phyloP scores from a whole-genome alignment of 2,113 vertebrate genomes.

The Tyrannus savana region DNA sequence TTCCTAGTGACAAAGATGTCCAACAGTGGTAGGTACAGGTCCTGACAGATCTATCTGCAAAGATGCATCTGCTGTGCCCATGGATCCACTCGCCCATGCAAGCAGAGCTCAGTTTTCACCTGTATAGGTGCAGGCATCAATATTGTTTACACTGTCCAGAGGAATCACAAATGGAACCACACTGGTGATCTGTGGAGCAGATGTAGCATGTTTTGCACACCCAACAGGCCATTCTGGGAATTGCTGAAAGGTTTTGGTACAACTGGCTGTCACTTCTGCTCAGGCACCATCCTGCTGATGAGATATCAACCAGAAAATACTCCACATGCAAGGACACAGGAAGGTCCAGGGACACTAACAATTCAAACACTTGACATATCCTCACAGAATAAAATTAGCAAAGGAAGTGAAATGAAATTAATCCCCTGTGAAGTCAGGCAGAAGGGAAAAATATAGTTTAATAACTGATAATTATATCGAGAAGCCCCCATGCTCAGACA shows the following conservation, averaged over 20 bases:
- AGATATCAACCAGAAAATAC: neutral
- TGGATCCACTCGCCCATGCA: neutral
- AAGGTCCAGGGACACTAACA: neutral
- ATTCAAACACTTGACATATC: neutral
- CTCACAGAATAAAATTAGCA: conserved; percentile 5
- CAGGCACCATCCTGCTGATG: neutral
- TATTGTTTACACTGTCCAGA: neutral
- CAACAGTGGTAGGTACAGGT: rapidly evolving
- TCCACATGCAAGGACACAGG: neutral
- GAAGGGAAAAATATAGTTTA: neutral
- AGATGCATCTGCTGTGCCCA: neutral
- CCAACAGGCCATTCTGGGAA: neutral
- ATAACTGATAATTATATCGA: neutral
- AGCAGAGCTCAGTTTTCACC: neutral
- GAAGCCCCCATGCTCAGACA: neutral
- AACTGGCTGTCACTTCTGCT: neutral
- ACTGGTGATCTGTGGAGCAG: neutral
- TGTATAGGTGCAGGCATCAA: neutral
- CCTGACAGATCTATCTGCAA: neutral
- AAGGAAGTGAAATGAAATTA: conserved; percentile 17
- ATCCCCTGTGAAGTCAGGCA: neutral
- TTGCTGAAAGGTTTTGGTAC: neutral
- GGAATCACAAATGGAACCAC: neutral
- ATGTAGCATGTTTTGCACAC: neutral
- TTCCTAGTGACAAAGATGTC: neutral